Conservation (phyloP, 1,140 invertebrate species). For the Medauroidea extradentata region DNA sequence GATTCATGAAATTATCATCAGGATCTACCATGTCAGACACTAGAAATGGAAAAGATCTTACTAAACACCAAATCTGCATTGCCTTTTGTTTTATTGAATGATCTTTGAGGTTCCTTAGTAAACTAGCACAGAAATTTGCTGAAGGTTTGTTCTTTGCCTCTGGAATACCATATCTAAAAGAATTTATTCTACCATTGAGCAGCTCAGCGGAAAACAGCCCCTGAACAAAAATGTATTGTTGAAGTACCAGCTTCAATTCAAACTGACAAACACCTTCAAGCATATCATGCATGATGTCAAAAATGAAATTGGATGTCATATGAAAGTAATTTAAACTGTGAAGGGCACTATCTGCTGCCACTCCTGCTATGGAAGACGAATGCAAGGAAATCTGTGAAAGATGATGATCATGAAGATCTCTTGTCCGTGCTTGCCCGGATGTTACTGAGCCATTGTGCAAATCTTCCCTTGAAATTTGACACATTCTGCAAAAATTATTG, state of each 20-base stretch:
- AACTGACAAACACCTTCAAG: slow-evolving; percentile 39
- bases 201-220: slow-evolving; percentile 31
- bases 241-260: slow-evolving; percentile 32
- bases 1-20: slow-evolving; percentile 26
- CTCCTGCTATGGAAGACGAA: too few species aligned
- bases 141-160: slow-evolving; percentile 29
- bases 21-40: slow-evolving; percentile 29
- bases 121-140: slow-evolving; percentile 27
- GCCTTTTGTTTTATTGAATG: slow-evolving; percentile 28
- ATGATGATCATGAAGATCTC: too few species aligned
- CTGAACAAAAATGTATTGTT: slow-evolving; percentile 29
- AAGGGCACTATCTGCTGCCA: too few species aligned
- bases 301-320: slow-evolving; percentile 34
- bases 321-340: slow-evolving; percentile 28
- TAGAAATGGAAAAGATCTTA: slow-evolving; percentile 30
- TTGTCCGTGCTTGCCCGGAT: too few species aligned
- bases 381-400: too few species aligned
- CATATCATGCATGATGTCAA: slow-evolving; percentile 42
- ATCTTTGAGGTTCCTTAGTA: slow-evolving; percentile 21
- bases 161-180: slow-evolving; percentile 24
- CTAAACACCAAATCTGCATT: slow-evolving; percentile 32
- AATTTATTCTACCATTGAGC: slow-evolving; percentile 22
- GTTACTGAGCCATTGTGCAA: too few species aligned
- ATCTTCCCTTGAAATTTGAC: too few species aligned
- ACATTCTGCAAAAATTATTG: slow-evolving; percentile 22